A percentile compares a stretch with the other conserved stretches of the same genome.
phyloP scores from a whole-genome alignment of 2,113 vertebrate genomes.

The Grallaria varia region DNA sequence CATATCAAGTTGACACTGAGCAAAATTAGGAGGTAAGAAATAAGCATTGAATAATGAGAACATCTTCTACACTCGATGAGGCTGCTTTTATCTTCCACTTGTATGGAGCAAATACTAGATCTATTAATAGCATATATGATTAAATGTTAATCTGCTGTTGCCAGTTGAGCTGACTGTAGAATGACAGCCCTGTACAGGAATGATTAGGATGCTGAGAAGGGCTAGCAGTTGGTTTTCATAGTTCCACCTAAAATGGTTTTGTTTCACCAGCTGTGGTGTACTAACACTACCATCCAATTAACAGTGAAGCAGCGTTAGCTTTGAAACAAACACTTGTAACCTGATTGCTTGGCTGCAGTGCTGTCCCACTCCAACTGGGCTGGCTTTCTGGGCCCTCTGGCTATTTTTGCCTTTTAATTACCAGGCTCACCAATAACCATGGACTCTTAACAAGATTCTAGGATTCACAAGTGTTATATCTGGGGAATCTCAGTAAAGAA shows the following conservation, averaged over 20 bases:
- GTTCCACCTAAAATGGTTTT: slow-evolving; percentile 1
- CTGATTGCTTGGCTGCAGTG: background rate
- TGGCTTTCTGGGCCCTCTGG: background rate
- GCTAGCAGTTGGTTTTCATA: background rate
- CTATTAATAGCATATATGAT: slow-evolving; percentile 47
- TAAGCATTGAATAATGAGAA: background rate
- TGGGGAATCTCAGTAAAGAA: background rate
- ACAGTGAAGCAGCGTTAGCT: background rate
- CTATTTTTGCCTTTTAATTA: background rate
- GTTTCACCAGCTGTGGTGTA: background rate
- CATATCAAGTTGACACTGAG: slow-evolving; percentile 93
- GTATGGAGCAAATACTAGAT: background rate
- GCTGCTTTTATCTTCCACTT: background rate
- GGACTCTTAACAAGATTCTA: background rate
- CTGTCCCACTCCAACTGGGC: background rate
- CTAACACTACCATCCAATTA: background rate
- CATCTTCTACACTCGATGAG: background rate
- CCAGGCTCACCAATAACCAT: background rate
- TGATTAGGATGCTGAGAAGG: slow-evolving; percentile 4
- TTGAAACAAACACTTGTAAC: slow-evolving; percentile 18
- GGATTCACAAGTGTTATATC: background rate
- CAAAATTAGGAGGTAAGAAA: slow-evolving; percentile 92
- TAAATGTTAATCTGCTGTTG: slow-evolving; percentile 36
- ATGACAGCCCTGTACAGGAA: background rate
- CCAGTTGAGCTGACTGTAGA: slow-evolving; percentile 5